Conservation (phyloP, 2,797 vertebrate genomes). For the Podargus strigoides region DNA sequence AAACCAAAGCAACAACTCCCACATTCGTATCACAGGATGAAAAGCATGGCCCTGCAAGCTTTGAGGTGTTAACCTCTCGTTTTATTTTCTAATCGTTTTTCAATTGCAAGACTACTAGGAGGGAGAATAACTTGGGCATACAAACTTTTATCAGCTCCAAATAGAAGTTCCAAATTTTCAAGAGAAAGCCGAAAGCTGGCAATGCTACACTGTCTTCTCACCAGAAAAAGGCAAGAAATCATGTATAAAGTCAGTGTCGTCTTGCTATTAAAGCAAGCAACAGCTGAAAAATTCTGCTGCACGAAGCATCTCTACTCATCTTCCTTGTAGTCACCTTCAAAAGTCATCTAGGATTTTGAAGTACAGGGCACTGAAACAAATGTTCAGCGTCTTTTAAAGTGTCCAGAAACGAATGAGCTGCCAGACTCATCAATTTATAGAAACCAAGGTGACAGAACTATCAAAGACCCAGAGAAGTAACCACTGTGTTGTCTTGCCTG, state of each 20-base stretch:
- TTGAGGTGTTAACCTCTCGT: neutral
- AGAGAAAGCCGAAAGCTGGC: neutral
- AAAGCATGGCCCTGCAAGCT: neutral
- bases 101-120: constrained; percentile 1
- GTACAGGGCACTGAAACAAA: constrained; percentile 41
- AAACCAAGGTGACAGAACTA: constrained; percentile 45
- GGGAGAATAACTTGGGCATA: neutral
- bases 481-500: constrained; percentile 32
- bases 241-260: neutral
- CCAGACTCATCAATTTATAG: constrained; percentile 60
- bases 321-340: constrained; percentile 50
- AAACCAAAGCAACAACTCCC: neutral
- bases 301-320: neutral
- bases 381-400: constrained; percentile 43
- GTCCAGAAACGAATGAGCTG: constrained; percentile 36
- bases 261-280: constrained; percentile 21
- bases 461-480: constrained; percentile 52
- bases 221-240: neutral
- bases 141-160: neutral
- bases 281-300: neutral
- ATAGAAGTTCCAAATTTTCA: neutral
- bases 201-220: neutral
- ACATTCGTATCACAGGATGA: neutral
- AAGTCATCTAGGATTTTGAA: constrained; percentile 41
- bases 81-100: constrained; percentile 3